phyloP scores from a whole-genome alignment of 2,888 invertebrate genomes.

The Lissocephala sabroskyi region DNA sequence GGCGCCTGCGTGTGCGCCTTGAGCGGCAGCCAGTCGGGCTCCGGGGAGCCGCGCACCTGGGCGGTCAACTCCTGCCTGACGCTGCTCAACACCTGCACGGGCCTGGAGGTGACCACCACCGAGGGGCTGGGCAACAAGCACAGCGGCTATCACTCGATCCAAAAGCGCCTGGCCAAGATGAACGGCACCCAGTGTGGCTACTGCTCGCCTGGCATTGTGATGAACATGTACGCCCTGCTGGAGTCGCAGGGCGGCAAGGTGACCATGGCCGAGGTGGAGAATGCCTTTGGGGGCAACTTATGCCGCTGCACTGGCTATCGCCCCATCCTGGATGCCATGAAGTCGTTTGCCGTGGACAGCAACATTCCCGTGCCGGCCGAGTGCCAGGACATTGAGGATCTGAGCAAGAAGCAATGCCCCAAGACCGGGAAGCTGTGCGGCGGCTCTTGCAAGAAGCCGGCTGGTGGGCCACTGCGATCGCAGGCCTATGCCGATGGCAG shows the following conservation, averaged over 20 bases:
- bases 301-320: constrained; percentile 88
- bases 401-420: constrained; percentile 71
- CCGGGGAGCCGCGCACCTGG: constrained; percentile 73
- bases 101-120: constrained; percentile 80
- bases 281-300: constrained; percentile 84
- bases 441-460: constrained; percentile 57
- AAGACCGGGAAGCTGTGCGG: constrained; percentile 69
- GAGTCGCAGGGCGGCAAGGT: constrained; percentile 73
- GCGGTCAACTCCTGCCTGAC: constrained; percentile 82
- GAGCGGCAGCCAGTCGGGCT: constrained; percentile 64
- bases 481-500: constrained; percentile 50
- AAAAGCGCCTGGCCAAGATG: constrained; percentile 77
- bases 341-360: constrained; percentile 79
- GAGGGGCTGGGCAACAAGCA: constrained; percentile 81
- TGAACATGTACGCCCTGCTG: constrained; percentile 79
- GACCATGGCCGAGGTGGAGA: constrained; percentile 80
- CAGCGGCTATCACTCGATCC: constrained; percentile 81
- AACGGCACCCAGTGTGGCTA: constrained; percentile 84
- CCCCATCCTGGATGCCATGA: constrained; percentile 85
- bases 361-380: constrained; percentile 71
- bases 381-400: constrained; percentile 73
- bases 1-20: constrained; percentile 76
- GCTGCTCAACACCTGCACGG: constrained; percentile 77
- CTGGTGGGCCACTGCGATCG: not conserved
- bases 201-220: constrained; percentile 85